A percentile compares a stretch with the other conserved stretches of the same genome.
Evolutionary conservation across 2,797 vertebrate genomes (phyloP).

Genomic region (Lacerta agilis): DNA sequence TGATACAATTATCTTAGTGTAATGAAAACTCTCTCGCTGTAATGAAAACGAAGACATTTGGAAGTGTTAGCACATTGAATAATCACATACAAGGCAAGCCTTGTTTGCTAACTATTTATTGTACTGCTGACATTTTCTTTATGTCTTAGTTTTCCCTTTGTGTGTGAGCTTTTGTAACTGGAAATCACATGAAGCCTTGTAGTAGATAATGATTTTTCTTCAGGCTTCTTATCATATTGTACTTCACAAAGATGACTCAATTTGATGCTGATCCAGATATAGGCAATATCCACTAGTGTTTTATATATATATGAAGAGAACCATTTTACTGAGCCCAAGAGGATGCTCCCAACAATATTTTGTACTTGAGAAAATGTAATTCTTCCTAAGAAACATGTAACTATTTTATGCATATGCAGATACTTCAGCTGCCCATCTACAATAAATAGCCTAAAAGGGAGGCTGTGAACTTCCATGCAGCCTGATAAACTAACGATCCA

Average conservation of each 20-base stretch:
- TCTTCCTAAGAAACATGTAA: background rate
- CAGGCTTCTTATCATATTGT: background rate
- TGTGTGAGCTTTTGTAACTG: background rate
- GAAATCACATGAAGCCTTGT: too few relatives aligned
- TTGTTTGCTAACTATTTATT: conserved; percentile 5
- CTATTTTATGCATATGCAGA: conserved; percentile 12
- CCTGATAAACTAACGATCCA: background rate
- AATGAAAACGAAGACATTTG: background rate
- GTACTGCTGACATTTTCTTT: background rate
- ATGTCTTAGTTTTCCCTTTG: background rate
- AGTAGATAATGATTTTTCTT: background rate
- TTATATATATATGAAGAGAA: background rate
- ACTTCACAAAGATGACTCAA: background rate
- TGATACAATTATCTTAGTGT: background rate
- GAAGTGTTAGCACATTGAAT: background rate
- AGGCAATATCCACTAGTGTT: background rate
- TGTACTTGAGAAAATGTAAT: background rate
- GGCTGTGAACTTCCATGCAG: conserved; percentile 30
- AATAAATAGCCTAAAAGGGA: conserved; percentile 27
- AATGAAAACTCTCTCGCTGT: background rate
- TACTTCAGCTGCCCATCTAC: background rate
- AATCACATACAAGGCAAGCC: background rate
- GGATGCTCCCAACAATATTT: background rate
- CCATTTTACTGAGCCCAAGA: background rate
- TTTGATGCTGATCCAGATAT: background rate